phyloP scores from a whole-genome alignment of 2,113 vertebrate species.

The Gambusia holbrooki region DNA sequence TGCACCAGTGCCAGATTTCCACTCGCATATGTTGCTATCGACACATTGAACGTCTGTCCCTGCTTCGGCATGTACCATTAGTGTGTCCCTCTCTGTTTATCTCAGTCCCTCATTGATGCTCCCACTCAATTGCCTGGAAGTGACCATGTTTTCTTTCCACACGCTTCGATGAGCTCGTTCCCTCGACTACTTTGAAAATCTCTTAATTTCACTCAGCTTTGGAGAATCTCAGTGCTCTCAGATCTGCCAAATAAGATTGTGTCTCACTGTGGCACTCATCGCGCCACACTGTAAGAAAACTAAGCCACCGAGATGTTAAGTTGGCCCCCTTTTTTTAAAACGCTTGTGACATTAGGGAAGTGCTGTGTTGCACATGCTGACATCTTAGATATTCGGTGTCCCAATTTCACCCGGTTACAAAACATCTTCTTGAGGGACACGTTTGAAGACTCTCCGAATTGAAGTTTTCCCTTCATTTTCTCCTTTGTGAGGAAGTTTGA shows the following conservation, averaged over 20 bases:
- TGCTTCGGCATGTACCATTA: slow-evolving; percentile 15
- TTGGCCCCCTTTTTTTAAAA: not conserved
- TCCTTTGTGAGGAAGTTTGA: slow-evolving; percentile 28
- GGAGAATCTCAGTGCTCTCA: slow-evolving; percentile 1
- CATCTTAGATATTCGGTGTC: slow-evolving; percentile 34
- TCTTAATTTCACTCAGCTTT: slow-evolving; percentile 16
- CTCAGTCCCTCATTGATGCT: slow-evolving; percentile 22
- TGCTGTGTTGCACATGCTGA: not conserved
- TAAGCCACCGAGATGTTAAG: slow-evolving; percentile 16
- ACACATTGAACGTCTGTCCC: slow-evolving; percentile 38
- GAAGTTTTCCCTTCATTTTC: slow-evolving; percentile 3
- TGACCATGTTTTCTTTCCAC: slow-evolving; percentile 17
- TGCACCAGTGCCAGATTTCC: slow-evolving; percentile 33
- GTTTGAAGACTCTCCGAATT: slow-evolving; percentile 34
- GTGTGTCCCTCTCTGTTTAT: slow-evolving; percentile 32
- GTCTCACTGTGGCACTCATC: slow-evolving; percentile 16
- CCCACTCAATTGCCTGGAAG: slow-evolving; percentile 6
- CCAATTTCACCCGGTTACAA: slow-evolving; percentile 41
- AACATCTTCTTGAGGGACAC: slow-evolving; percentile 39
- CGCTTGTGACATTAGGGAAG: slow-evolving; percentile 5
- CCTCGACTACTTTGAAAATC: not conserved
- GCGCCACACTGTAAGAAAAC: slow-evolving; percentile 1
- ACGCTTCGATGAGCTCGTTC: not conserved
- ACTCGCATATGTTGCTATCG: slow-evolving; percentile 63
- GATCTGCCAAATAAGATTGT: slow-evolving; percentile 27